Evolutionary conservation across 2,797 vertebrate genomes (phyloP), one percentile per base, ranked within the genome.

Genomic region (Emydoidea blandingii): DNA sequence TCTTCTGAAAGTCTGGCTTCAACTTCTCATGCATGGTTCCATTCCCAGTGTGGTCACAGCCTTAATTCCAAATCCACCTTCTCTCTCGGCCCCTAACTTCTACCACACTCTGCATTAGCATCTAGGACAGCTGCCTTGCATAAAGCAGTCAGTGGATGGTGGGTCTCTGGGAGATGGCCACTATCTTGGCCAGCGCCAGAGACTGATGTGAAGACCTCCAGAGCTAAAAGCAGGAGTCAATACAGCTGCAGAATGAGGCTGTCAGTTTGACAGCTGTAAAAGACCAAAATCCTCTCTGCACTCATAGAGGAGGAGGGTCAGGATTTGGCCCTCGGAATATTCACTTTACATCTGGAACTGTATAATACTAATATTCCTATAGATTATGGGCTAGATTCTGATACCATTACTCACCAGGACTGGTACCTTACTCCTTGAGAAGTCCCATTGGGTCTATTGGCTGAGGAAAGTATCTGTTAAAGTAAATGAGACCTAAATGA

Each of bases 1-100:
- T 65, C 62, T 74, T 74, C 62, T 74, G 72, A 44, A 44, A 74
- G 41, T 44, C 72, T 44, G 72, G n/a, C 49, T 53, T 94, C 76
- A 44, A 15, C 54, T 86, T 54, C 14, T 25, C 4, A 78, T 37
- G 37, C 11, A 74, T 41, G 23, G 41, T 44, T 74, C 41, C 72
- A 74, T 44, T 12, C 21, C 31, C 34, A n/a, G 34, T 65, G 62
- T 65, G 31, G 62, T n/a, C 34, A 65, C 62, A 19, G 8, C 12
- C 62, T 65, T 34, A 65, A n/a, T 65, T 8, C 34, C 62, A n/a
- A 65, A 65, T 90, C 65, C 25, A 8, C 53, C 16, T 87, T 23
- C 29, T 94, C 79, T 41, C 6, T 44, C 14, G 19, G 4, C 12
- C 21, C 21, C 41, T 34, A 31, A 12, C 62, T n/a, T 27, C 37